phyloP scores from a whole-genome alignment of 2,113 vertebrate species.

The Chroicocephalus ridibundus region DNA sequence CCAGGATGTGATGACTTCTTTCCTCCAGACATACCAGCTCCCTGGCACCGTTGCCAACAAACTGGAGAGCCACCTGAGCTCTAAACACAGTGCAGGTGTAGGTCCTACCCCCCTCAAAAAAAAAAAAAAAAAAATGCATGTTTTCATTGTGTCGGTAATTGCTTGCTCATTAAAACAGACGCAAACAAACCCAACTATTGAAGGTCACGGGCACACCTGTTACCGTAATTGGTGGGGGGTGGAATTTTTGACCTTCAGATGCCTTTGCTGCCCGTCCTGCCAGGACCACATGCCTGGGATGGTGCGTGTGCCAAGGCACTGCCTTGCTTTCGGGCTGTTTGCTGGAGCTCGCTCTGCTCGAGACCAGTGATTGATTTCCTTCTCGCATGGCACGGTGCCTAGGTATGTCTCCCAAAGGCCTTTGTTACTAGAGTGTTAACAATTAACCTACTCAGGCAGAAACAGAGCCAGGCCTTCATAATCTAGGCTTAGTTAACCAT shows the following conservation, averaged over 20 bases:
- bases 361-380: not conserved
- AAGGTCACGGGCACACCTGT: constrained; percentile 2
- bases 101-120: not conserved
- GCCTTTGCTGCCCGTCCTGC: not conserved
- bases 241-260: constrained; percentile 15
- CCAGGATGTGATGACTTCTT: accelerated
- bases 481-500: constrained; percentile 16
- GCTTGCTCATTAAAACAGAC: not conserved
- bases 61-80: not conserved
- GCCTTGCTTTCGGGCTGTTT: not conserved
- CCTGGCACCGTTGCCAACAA: not conserved
- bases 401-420: constrained; percentile 17
- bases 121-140: not conserved
- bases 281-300: not conserved
- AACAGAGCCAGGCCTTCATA: not conserved
- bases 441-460: constrained; percentile 53
- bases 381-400: not conserved
- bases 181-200: not conserved
- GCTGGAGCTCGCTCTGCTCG: not conserved
- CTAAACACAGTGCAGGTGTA: not conserved
- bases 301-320: not conserved
- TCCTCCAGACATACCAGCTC: not conserved
- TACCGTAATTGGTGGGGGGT: not conserved
- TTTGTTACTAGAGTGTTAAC: constrained; percentile 50
- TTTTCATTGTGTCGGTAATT: not conserved